Evolutionary conservation across 2,797 vertebrate species (phyloP).

Genomic region (Benthosema pterotum): DNA sequence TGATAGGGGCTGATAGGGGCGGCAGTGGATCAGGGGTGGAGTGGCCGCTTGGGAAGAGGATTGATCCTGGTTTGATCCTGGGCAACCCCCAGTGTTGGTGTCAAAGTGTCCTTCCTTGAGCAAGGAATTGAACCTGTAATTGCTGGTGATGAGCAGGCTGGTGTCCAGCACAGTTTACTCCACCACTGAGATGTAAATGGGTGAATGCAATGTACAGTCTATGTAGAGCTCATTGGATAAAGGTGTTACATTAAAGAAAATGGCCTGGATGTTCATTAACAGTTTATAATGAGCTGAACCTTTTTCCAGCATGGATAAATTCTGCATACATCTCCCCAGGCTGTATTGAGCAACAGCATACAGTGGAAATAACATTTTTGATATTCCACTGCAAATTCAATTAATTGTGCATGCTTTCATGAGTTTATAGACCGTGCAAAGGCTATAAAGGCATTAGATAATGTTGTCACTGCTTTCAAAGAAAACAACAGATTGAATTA

Average conservation of each 20-base stretch:
- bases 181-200: too few relatives aligned
- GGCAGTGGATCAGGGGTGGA: too few relatives aligned
- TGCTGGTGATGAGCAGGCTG: too few relatives aligned
- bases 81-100: too few relatives aligned
- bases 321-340: neutral
- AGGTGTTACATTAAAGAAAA: too few relatives aligned
- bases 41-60: too few relatives aligned
- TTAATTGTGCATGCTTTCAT: neutral
- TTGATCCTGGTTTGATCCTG: too few relatives aligned
- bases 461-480: neutral
- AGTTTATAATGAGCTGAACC: neutral
- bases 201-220: too few relatives aligned
- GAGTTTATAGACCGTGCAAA: neutral
- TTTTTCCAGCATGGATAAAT: neutral
- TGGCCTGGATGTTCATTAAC: neutral
- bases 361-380: neutral
- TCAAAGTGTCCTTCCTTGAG: too few relatives aligned
- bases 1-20: neutral
- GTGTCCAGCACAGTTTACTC: too few relatives aligned
- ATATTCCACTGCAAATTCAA: neutral
- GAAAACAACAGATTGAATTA: neutral
- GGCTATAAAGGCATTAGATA: neutral
- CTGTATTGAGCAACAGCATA: neutral
- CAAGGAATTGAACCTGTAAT: too few relatives aligned
- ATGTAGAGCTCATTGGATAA: too few relatives aligned